phyloP scores from a whole-genome alignment of 2,888 invertebrate genomes.

The Coenonympha arcania region DNA sequence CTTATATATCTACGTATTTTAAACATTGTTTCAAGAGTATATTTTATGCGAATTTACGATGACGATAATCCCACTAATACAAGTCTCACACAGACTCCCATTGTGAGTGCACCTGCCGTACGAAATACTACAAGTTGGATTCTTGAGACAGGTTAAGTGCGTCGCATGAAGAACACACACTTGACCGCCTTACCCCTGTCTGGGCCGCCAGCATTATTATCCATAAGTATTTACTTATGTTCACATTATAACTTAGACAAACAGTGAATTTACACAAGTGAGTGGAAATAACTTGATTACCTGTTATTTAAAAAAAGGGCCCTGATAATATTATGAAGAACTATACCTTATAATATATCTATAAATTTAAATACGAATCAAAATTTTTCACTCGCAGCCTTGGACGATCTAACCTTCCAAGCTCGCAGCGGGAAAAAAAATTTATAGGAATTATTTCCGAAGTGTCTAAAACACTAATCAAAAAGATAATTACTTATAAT shows the following conservation, averaged over 20 bases:
- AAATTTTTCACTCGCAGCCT: no score
- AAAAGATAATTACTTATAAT: no score
- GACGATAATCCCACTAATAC: conserved; percentile 5
- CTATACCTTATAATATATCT: no score
- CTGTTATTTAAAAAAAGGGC: no score
- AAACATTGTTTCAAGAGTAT: neutral
- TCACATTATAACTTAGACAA: neutral
- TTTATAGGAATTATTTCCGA: no score
- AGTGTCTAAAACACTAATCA: no score
- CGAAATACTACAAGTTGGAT: conserved; percentile 27
- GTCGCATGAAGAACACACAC: conserved; percentile 32
- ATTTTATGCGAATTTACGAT: conserved; percentile 3
- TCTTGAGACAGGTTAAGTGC: conserved; percentile 28
- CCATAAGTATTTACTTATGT: neutral
- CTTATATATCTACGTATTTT: no score
- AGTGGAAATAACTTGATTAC: no score
- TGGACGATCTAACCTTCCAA: no score
- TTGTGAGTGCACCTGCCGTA: conserved; percentile 30
- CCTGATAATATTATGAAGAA: no score
- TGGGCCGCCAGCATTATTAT: conserved; percentile 9
- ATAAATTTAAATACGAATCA: neutral
- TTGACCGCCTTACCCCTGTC: conserved; percentile 28
- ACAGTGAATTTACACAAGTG: neutral
- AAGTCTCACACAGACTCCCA: conserved; percentile 14
- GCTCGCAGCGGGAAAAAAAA: no score